phyloP scores from a whole-genome alignment of 2,888 invertebrate species.

The Stenotaenia linearis region DNA sequence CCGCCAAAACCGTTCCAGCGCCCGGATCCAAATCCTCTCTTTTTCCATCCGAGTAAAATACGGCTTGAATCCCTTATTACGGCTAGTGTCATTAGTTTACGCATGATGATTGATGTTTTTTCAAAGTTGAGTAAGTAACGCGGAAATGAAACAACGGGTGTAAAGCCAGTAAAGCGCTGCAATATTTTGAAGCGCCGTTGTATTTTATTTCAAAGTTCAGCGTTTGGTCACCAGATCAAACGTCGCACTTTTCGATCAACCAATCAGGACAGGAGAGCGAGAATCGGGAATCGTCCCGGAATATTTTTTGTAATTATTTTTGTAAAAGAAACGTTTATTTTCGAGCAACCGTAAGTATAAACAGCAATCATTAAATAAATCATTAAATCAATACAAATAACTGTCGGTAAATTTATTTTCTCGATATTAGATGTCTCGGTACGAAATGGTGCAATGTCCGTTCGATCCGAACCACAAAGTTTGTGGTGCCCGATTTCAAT shows the following conservation, averaged over 20 bases:
- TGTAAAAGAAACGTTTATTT: too few relatives aligned
- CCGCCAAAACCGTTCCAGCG: conserved; percentile 78
- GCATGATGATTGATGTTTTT: not conserved
- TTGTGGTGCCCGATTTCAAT: not conserved
- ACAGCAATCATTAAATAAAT: too few relatives aligned
- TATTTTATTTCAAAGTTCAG: not conserved
- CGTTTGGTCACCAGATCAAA: not conserved
- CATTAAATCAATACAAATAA: not conserved
- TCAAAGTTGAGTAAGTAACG: not conserved
- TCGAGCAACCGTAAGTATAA: too few relatives aligned
- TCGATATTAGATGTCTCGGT: not conserved
- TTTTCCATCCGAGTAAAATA: conserved; percentile 63
- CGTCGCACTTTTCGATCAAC: not conserved
- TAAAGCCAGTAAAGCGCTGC: too few relatives aligned
- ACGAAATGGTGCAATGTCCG: not conserved
- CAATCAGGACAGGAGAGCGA: not conserved
- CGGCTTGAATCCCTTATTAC: conserved; percentile 49
- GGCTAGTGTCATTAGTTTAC: conserved; percentile 51
- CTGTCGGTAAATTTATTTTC: not conserved
- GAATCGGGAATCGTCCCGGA: too few relatives aligned
- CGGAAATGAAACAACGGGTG: not conserved
- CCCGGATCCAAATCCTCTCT: conserved; percentile 64
- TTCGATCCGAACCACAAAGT: conserved; percentile 1
- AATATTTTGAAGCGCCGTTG: not conserved
- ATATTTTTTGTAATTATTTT: too few relatives aligned